Percentiles rank a stretch among this genome's conserved stretches.
phyloP scores from a whole-genome alignment of 2,113 vertebrate genomes.

The Chloropsis hardwickii region DNA sequence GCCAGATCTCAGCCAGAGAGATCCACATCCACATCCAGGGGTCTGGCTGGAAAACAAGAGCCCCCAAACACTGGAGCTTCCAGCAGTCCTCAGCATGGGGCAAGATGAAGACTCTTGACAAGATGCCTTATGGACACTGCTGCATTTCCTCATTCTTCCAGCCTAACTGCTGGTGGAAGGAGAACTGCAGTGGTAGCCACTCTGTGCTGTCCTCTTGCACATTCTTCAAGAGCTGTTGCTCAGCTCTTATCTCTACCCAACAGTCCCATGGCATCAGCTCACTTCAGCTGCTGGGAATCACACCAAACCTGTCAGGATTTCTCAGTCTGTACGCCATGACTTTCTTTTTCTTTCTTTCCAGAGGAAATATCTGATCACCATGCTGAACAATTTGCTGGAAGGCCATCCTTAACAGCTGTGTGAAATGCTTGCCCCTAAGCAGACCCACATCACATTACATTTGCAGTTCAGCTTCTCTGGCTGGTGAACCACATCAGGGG shows the following conservation, averaged over 20 bases:
- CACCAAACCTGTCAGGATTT: background rate
- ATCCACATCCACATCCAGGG: background rate
- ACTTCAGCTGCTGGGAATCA: background rate
- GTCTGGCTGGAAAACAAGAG: background rate
- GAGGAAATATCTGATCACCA: background rate
- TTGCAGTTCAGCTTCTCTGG: background rate
- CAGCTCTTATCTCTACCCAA: background rate
- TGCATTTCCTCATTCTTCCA: background rate
- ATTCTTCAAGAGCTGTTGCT: background rate
- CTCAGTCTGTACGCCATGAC: background rate
- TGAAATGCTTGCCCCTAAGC: background rate
- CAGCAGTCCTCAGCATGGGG: background rate
- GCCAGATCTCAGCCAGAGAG: background rate
- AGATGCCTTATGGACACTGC: background rate
- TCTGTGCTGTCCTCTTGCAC: fast-evolving
- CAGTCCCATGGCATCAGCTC: fast-evolving
- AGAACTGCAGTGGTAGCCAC: background rate
- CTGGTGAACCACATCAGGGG: background rate
- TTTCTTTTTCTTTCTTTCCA: background rate
- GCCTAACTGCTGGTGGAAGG: background rate
- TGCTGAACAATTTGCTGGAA: background rate
- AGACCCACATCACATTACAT: background rate
- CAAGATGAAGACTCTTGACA: background rate
- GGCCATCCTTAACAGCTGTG: background rate
- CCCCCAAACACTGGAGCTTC: fast-evolving